These are phyloP conservation scores for Drosophila lacicola DNA, from an alignment of 2,888 invertebrate genomes.

Conservation along the genomic window DNA sequence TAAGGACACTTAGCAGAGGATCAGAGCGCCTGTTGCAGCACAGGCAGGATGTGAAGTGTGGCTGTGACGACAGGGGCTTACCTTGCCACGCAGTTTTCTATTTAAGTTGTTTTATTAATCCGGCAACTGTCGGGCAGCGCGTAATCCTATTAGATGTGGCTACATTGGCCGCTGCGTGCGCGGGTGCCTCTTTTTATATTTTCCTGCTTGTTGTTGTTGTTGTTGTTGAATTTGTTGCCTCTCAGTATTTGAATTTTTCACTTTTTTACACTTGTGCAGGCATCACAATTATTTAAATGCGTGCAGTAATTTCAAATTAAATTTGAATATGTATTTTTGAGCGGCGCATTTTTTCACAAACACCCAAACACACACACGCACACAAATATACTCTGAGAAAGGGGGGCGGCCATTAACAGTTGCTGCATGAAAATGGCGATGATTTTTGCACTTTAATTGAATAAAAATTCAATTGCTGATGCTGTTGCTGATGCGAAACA, in stretches of 20 bases:
- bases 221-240: conserved; percentile 15
- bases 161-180: conserved; percentile 28
- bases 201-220: conserved; percentile 9
- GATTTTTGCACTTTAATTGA: conserved; percentile 73
- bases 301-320: conserved; percentile 74
- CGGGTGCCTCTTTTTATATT: conserved; percentile 7
- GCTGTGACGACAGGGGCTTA: conserved; percentile 18
- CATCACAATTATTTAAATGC: conserved; percentile 74
- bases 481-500: conserved; percentile 40
- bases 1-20: conserved; percentile 33
- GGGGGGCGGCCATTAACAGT: conserved; percentile 44
- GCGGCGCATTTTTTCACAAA: conserved; percentile 62
- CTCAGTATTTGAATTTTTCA: conserved; percentile 31
- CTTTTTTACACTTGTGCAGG: conserved; percentile 58
- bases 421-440: conserved; percentile 41
- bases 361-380: conserved; percentile 26
- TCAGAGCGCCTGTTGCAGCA: background rate
- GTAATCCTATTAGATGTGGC: conserved; percentile 74
- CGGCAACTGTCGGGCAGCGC: conserved; percentile 62
- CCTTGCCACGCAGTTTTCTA: conserved; percentile 34
- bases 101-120: conserved; percentile 57
- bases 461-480: conserved; percentile 77
- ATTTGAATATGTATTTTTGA: conserved; percentile 76
- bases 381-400: background rate
- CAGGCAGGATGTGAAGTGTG: conserved; percentile 4